phyloP scores from a whole-genome alignment of 2,797 vertebrate genomes.

The Crocidura indochinensis region DNA sequence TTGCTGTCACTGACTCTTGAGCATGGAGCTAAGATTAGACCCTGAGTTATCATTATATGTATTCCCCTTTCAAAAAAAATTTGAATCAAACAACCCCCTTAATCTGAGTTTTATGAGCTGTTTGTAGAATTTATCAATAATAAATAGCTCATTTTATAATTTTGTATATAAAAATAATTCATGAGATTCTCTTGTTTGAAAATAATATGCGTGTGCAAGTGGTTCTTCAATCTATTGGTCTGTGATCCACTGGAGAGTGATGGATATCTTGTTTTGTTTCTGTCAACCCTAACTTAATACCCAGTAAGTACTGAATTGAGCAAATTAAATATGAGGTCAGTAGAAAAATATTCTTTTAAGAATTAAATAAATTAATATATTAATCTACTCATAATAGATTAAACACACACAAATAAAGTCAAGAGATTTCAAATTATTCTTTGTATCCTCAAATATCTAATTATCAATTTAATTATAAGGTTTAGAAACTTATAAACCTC shows the following conservation, averaged over 20 bases:
- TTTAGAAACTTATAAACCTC: not conserved
- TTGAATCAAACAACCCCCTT: no score
- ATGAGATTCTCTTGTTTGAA: constrained; percentile 51
- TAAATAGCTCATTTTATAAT: not conserved
- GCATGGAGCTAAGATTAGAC: no score
- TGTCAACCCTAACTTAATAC: not conserved
- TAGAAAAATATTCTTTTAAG: not conserved
- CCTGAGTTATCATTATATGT: no score
- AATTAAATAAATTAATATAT: not conserved
- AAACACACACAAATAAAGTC: not conserved
- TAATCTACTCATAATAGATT: not conserved
- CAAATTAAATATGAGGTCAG: constrained; percentile 22
- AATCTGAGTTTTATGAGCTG: not conserved
- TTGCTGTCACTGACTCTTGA: no score
- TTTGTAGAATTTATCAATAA: not conserved
- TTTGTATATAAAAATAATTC: not conserved
- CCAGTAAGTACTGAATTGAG: constrained; percentile 51
- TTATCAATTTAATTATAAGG: constrained; percentile 9
- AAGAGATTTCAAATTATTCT: not conserved
- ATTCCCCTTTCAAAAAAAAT: no score
- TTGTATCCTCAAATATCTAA: not conserved
- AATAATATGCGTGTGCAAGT: not conserved
- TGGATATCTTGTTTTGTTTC: not conserved
- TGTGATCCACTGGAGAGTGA: not conserved
- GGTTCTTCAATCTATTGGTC: not conserved